These are phyloP conservation scores for Anas flavirostris DNA, from an alignment of 2,797 vertebrate species.

Conservation along the genomic window DNA sequence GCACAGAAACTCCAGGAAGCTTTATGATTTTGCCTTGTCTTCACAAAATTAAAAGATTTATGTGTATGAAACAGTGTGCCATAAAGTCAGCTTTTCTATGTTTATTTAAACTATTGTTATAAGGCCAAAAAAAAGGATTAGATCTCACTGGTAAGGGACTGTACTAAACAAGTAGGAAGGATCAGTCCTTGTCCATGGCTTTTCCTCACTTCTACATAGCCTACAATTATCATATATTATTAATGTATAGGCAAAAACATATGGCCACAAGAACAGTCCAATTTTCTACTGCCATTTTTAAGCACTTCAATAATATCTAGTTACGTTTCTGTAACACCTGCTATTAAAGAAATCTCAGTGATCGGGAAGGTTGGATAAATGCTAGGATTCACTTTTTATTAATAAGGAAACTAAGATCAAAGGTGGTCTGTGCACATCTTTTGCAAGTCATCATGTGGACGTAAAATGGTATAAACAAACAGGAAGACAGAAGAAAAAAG, in stretches of 20 bases:
- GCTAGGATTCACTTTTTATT: background rate
- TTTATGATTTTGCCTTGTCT: background rate
- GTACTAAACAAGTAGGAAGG: background rate
- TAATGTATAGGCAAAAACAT: background rate
- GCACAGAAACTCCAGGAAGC: background rate
- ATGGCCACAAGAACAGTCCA: background rate
- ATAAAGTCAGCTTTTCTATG: background rate
- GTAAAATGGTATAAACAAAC: background rate
- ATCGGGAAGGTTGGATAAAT: background rate
- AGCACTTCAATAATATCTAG: background rate
- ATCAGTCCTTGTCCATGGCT: background rate
- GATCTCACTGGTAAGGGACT: background rate
- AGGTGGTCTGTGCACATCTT: background rate
- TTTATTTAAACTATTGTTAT: background rate
- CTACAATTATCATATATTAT: background rate
- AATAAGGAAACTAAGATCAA: background rate
- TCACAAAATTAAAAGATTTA: background rate
- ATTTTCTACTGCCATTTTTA: background rate
- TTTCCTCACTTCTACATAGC: background rate
- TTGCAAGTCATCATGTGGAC: background rate
- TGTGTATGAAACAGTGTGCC: background rate
- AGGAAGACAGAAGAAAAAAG: background rate
- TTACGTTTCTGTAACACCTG: background rate
- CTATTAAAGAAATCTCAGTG: background rate
- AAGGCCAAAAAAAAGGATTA: background rate